Percentiles rank a stretch among this genome's conserved stretches.
phyloP scores from a whole-genome alignment of 2,888 invertebrate genomes.

The Myopa testacea region DNA sequence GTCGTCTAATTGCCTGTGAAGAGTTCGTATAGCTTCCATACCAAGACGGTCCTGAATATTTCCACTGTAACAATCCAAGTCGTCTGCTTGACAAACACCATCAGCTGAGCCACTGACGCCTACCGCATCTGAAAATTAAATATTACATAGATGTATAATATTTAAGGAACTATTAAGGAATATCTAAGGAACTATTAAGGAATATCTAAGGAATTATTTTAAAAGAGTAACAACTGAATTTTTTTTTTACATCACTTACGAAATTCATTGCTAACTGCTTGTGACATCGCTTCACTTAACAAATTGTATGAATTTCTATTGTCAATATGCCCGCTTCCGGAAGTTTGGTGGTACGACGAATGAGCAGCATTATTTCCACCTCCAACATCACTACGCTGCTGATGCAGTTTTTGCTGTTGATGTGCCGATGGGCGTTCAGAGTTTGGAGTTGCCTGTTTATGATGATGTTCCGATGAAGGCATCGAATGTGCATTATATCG shows the following conservation, averaged over 20 bases:
- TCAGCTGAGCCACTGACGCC: constrained; percentile 61
- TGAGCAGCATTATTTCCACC: constrained; percentile 44
- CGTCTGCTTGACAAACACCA: constrained; percentile 71
- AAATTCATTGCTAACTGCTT: constrained; percentile 72
- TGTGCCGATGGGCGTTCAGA: constrained; percentile 10
- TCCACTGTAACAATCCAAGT: constrained; percentile 78
- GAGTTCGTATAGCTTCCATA: constrained; percentile 90
- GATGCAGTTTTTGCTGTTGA: constrained; percentile 33
- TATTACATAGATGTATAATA: too few relatives aligned
- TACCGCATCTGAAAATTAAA: constrained; percentile 14
- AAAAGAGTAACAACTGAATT: background rate
- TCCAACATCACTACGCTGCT: constrained; percentile 21
- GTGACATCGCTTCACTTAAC: constrained; percentile 72
- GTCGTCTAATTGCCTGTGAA: constrained; percentile 96
- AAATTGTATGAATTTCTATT: constrained; percentile 69
- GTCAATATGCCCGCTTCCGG: constrained; percentile 56
- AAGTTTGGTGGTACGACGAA: constrained; percentile 50
- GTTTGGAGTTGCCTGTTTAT: constrained; percentile 25
- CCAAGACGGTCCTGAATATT: constrained; percentile 85
- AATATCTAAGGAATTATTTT: background rate
- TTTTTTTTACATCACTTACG: constrained; percentile 66
- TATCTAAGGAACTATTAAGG: background rate
- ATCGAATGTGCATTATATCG: constrained; percentile 48
- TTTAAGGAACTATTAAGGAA: too few relatives aligned
- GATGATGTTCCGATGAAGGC: constrained; percentile 39